These are phyloP conservation scores for Anguilla marmorata DNA, from an alignment of 2,797 vertebrate genomes.

Conservation along the genomic window DNA sequence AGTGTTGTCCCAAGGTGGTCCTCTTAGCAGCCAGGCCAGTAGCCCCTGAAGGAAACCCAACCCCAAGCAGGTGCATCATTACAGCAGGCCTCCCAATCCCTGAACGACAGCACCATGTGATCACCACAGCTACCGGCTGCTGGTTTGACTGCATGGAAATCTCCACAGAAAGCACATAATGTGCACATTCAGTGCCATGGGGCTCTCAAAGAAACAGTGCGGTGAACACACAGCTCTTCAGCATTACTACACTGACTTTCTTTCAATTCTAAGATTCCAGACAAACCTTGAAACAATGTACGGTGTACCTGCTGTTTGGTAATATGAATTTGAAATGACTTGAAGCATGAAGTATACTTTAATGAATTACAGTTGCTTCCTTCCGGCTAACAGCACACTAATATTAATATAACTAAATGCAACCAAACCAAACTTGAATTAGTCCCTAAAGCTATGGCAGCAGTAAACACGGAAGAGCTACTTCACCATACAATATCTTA, in stretches of 20 bases:
- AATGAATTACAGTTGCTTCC: too few relatives aligned
- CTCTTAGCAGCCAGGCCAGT: neutral
- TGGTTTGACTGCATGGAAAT: neutral
- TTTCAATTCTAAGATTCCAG: neutral
- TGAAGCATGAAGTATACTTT: too few relatives aligned
- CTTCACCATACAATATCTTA: too few relatives aligned
- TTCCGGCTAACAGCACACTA: too few relatives aligned
- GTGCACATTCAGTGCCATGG: neutral
- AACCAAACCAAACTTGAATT: too few relatives aligned
- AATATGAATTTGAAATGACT: too few relatives aligned
- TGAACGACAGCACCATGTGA: neutral
- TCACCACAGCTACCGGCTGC: neutral
- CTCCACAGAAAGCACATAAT: neutral
- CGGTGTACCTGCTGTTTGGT: too few relatives aligned
- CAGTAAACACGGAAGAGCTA: too few relatives aligned
- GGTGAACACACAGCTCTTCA: neutral
- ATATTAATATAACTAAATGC: too few relatives aligned
- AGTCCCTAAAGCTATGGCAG: too few relatives aligned
- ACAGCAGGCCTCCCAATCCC: neutral
- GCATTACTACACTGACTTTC: neutral
- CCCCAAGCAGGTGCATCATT: neutral
- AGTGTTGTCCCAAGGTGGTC: neutral
- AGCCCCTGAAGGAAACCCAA: neutral
- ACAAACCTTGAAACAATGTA: neutral
- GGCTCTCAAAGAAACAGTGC: neutral